A percentile compares a stretch with the other conserved stretches of the same genome.
These are phyloP conservation scores for Gorsachius goisagi DNA, from an alignment of 2,113 vertebrate genomes.

Conservation along the genomic window DNA sequence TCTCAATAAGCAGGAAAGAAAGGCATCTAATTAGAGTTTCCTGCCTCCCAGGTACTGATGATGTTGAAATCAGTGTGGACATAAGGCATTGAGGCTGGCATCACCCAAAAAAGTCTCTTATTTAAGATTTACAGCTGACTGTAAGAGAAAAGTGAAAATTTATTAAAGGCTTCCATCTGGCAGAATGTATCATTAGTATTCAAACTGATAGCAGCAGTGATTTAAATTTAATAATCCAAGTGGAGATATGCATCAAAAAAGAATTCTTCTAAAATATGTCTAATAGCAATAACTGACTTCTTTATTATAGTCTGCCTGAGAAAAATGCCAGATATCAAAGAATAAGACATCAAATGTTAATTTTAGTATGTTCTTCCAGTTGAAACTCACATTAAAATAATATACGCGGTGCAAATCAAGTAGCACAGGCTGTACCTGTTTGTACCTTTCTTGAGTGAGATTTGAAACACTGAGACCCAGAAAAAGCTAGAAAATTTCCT, in stretches of 20 bases:
- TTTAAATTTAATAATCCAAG: constrained; percentile 78
- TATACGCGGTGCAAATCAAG: not conserved
- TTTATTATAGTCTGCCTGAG: constrained; percentile 71
- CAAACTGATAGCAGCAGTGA: constrained; percentile 72
- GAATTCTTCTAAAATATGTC: constrained; percentile 72
- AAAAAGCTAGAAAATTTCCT: not conserved
- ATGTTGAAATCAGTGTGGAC: constrained; percentile 71
- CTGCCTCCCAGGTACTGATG: constrained; percentile 65
- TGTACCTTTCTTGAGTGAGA: not conserved
- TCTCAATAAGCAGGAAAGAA: constrained; percentile 34
- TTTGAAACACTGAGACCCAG: not conserved
- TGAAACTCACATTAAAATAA: constrained; percentile 65
- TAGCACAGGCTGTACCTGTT: not conserved
- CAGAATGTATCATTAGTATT: constrained; percentile 76
- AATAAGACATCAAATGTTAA: constrained; percentile 76
- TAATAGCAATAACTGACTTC: constrained; percentile 77
- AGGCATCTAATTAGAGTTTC: constrained; percentile 66
- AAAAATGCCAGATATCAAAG: constrained; percentile 73
- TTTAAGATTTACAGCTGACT: constrained; percentile 72
- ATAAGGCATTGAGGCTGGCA: constrained; percentile 66
- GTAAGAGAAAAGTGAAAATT: constrained; percentile 72
- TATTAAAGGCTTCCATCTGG: constrained; percentile 78
- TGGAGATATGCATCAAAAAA: constrained; percentile 71
- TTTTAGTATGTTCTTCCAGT: constrained; percentile 62
- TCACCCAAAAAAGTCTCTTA: constrained; percentile 58